phyloP scores from a whole-genome alignment of 2,113 vertebrate species.

The Haplotaxodon microlepis region DNA sequence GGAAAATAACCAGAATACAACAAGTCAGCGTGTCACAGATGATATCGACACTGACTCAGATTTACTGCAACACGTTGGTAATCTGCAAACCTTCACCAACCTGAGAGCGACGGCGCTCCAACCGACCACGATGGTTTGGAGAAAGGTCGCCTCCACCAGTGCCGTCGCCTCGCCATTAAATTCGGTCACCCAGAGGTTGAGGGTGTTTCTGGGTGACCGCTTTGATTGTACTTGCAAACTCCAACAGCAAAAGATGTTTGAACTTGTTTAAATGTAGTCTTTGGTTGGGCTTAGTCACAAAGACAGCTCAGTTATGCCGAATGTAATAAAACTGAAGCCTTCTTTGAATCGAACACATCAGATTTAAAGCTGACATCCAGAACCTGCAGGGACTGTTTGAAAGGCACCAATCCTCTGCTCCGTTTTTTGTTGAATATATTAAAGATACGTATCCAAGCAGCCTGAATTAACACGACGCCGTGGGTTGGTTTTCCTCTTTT shows the following conservation, averaged over 20 bases:
- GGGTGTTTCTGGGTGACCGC: neutral
- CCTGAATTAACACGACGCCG: neutral
- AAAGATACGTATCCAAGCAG: neutral
- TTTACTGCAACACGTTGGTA: neutral
- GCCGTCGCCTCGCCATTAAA: accelerated
- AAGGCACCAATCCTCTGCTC: neutral
- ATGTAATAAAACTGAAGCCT: neutral
- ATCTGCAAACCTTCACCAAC: neutral
- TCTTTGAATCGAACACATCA: neutral
- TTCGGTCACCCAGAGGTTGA: neutral
- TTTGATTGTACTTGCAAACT: neutral
- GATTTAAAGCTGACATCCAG: neutral
- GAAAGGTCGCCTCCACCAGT: accelerated
- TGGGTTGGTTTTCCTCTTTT: neutral
- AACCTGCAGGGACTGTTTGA: neutral
- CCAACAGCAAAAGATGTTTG: neutral
- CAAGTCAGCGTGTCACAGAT: neutral
- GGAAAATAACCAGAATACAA: neutral
- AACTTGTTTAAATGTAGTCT: neutral
- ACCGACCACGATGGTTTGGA: neutral
- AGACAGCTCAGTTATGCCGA: neutral
- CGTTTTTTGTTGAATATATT: neutral
- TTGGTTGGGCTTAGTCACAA: neutral
- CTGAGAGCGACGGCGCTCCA: neutral
- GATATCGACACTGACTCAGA: neutral